phyloP scores from a whole-genome alignment of 1,140 invertebrate genomes.

The Meteorus sp. region DNA sequence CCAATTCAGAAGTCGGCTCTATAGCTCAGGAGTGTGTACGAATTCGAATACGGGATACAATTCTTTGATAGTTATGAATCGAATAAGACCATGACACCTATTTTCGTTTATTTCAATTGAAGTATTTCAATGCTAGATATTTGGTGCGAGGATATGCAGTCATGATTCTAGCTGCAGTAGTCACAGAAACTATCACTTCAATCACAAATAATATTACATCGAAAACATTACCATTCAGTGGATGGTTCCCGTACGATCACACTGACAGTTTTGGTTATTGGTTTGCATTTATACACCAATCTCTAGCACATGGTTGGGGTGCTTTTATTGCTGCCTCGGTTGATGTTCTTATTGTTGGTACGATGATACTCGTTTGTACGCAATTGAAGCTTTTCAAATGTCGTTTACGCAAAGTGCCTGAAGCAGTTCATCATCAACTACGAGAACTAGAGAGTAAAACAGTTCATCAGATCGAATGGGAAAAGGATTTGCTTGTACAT shows the following conservation, averaged over 20 bases:
- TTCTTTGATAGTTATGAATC: no score
- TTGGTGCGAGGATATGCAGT: constrained; percentile 21
- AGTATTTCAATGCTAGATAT: neutral
- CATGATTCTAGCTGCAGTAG: constrained; percentile 26
- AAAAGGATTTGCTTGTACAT: no score
- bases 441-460: no score
- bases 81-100: no score
- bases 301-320: constrained; percentile 14
- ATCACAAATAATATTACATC: constrained; percentile 24
- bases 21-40: no score
- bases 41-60: no score
- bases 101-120: no score
- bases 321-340: constrained; percentile 31
- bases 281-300: constrained; percentile 33
- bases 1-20: no score
- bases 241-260: constrained; percentile 35
- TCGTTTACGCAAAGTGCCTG: constrained; percentile 19
- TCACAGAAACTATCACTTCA: constrained; percentile 28
- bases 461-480: no score
- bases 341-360: constrained; percentile 31
- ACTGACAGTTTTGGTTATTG: constrained; percentile 22
- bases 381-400: constrained; percentile 32
- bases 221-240: constrained; percentile 27
- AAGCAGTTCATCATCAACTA: neutral
- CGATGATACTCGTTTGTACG: constrained; percentile 30